Conservation (phyloP, 2,113 vertebrate species). For the Callaeas wilsoni region DNA sequence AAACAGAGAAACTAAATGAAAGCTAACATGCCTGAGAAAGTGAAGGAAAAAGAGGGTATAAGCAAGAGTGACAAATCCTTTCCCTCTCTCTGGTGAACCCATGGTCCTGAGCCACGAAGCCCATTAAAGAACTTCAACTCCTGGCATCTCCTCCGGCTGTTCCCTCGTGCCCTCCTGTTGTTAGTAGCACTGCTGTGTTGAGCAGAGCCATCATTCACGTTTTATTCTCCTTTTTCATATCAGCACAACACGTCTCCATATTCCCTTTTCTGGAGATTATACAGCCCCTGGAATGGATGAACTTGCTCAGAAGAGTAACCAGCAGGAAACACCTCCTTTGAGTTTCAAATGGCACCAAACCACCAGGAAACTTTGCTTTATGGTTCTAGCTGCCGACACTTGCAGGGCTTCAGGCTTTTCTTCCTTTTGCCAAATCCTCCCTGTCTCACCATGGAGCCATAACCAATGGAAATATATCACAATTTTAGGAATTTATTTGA, state of each 20-base stretch:
- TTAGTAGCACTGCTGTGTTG: not conserved
- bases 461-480: not conserved
- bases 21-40: not conserved
- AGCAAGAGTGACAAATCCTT: not conserved
- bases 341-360: not conserved
- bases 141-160: not conserved
- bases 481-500: conserved; percentile 7
- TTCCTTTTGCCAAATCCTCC: not conserved
- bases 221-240: not conserved
- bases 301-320: not conserved
- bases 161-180: rapidly evolving
- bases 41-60: not conserved
- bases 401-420: not conserved
- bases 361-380: not conserved
- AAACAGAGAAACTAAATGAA: not conserved
- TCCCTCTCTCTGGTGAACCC: not conserved
- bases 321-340: not conserved
- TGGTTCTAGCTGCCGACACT: not conserved
- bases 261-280: not conserved
- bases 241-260: not conserved
- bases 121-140: not conserved
- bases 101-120: not conserved
- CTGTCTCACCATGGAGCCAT: not conserved
- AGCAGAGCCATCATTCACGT: not conserved
- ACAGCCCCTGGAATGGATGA: not conserved